Evolutionary conservation across 2,888 invertebrate genomes (phyloP).

Genomic region (Epinotia bilunana): DNA sequence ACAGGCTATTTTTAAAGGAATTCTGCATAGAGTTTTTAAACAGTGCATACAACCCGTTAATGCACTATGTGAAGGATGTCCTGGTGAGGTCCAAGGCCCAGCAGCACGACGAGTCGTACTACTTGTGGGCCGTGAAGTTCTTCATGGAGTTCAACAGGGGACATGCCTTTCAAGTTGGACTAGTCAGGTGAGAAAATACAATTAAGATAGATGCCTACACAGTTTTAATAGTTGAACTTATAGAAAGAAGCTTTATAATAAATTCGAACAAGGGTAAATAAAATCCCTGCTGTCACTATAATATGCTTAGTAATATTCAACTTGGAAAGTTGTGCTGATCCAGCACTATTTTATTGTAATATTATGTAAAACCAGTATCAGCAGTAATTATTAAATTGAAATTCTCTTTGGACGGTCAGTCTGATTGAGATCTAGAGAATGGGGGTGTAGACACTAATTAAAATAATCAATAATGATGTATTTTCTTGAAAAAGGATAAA

Average conservation of each 20-base stretch:
- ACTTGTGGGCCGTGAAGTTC: conserved; percentile 96
- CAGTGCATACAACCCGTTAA: conserved; percentile 96
- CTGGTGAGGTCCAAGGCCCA: conserved; percentile 88
- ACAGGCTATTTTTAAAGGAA: conserved; percentile 94
- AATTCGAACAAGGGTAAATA: not conserved
- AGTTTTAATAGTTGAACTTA: no score
- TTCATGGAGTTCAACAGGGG: conserved; percentile 99
- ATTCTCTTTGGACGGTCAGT: no score
- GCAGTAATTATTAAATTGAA: not conserved
- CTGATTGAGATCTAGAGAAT: no score
- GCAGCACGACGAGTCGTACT: conserved; percentile 96
- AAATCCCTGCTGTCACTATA: not conserved
- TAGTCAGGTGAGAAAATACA: conserved; percentile 88
- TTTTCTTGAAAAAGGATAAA: no score
- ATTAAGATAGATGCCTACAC: no score
- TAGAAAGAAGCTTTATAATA: not conserved
- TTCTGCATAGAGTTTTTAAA: conserved; percentile 97
- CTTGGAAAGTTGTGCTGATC: not conserved
- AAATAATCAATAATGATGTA: no score
- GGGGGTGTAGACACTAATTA: no score
- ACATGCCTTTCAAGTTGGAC: conserved; percentile 93
- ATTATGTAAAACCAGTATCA: not conserved
- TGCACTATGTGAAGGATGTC: conserved; percentile 93
- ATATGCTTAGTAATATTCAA: not conserved
- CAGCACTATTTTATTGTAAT: not conserved